Conservation (phyloP, 2,113 vertebrate species). For the Pipra filicauda region DNA sequence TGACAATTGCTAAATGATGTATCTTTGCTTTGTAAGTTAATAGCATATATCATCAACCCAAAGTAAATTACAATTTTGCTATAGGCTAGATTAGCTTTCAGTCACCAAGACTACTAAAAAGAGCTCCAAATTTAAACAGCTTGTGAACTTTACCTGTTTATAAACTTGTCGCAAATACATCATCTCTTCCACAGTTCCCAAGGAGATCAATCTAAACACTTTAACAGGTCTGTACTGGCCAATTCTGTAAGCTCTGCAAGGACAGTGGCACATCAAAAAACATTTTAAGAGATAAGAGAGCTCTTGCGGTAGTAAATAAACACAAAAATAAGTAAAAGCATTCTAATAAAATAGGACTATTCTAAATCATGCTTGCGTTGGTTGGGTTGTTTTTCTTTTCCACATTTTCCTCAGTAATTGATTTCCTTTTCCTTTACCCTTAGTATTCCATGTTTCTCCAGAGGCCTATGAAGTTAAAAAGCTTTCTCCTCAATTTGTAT, state of each 20-base stretch:
- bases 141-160: constrained; percentile 84
- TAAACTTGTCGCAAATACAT: constrained; percentile 96
- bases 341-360: neutral
- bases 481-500: neutral
- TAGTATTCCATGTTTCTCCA: neutral
- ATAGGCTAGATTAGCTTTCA: neutral
- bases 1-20: neutral
- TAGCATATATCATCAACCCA: neutral
- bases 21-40: neutral
- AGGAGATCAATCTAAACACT: constrained; percentile 90
- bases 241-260: constrained; percentile 89
- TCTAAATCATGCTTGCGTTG: neutral
- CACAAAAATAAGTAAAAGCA: neutral
- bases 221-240: constrained; percentile 94
- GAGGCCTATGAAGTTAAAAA: neutral
- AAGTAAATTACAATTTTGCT: neutral
- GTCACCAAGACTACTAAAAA: neutral
- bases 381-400: neutral
- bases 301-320: neutral
- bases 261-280: neutral
- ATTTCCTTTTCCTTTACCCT: neutral
- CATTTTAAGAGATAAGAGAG: neutral
- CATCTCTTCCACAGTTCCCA: constrained; percentile 95
- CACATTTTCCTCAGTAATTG: neutral
- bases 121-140: neutral